Evolutionary conservation across 2,888 invertebrate genomes (phyloP), one percentile per base, ranked within the genome.

Genomic region (Amblyjoppa fuscipennis): DNA sequence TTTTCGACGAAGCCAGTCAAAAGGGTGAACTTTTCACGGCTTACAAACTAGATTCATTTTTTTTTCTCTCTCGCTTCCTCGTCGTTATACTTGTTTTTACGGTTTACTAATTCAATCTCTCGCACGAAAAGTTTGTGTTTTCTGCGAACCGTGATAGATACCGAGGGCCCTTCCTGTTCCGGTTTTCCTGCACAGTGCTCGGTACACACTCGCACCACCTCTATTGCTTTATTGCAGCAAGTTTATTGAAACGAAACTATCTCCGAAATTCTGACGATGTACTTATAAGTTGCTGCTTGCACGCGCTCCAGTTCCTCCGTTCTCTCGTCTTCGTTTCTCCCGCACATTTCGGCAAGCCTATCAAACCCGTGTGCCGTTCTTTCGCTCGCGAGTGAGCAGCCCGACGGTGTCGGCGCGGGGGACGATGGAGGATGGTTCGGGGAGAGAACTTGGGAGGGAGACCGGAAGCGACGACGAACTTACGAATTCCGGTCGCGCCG

Each of bases 401-500:
- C 69, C 77, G 69, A 31, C 53, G 68, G 20, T 78, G 64, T 31
- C n/a, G 31, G 31, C 16, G 2, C 16, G 16, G 34, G 13, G 31
- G 31, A 49, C 56, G 56, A 45, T 61, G 41, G 77, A 77, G 56
- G 56, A 77, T 53, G 56, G 25, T 31, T 70, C 51, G 20, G 31
- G 16, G 38, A 3, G 34, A 73, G 45, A 31, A 45, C 49, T 41
- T 13, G 41, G 49, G 25, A 31, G 61, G 28, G 49, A 49, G 64
- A 41, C 16, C 64, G 31, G 74, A 34, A 73, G 71, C 74, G 74
- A 84, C 84, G 83, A 76, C 77, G 80, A 70, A 87, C 86, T 87
- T 86, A 73, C 34, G 80, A 75, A 87, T 87, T 87, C 87, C 75
- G 53, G 74, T 87, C 86, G 84, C 83, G 83, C 81, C 64, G 79